Percentiles rank a stretch among this genome's conserved stretches.
phyloP scores from a whole-genome alignment of 2,888 invertebrate genomes.

The Agrotis exclamationis region DNA sequence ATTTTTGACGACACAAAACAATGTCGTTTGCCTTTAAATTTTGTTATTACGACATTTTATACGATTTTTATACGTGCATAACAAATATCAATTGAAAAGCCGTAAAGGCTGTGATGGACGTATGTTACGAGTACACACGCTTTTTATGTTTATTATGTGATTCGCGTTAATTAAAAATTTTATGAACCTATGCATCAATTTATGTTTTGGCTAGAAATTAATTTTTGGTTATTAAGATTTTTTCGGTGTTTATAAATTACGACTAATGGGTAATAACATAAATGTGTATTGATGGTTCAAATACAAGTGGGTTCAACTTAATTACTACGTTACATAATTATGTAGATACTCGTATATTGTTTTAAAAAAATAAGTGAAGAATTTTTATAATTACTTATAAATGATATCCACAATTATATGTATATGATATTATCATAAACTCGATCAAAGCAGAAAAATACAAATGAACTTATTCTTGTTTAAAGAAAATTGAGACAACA shows the following conservation, averaged over 20 bases:
- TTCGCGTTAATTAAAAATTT: constrained; percentile 57
- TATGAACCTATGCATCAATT: constrained; percentile 39
- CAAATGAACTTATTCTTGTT: constrained; percentile 6
- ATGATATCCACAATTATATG: no score
- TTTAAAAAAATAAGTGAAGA: no score
- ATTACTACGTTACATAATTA: no score
- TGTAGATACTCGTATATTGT: no score
- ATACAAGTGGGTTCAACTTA: not conserved
- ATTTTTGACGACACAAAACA: constrained; percentile 75
- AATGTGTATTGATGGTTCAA: not conserved
- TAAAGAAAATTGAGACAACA: constrained; percentile 3
- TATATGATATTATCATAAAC: no score
- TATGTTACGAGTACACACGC: constrained; percentile 37
- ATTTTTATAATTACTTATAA: no score
- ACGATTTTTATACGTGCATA: constrained; percentile 67
- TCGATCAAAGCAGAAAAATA: not conserved
- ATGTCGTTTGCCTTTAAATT: constrained; percentile 70
- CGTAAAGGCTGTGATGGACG: constrained; percentile 55
- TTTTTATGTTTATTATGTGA: constrained; percentile 47
- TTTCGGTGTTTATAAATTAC: constrained; percentile 18
- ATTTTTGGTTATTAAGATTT: constrained; percentile 36
- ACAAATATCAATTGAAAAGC: constrained; percentile 65
- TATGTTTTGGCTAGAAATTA: constrained; percentile 28
- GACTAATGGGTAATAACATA: not conserved
- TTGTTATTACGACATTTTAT: constrained; percentile 67